Base-by-base conservation (phyloP, 2,113 vertebrate genomes). In the Hemicordylus capensis region DNA sequence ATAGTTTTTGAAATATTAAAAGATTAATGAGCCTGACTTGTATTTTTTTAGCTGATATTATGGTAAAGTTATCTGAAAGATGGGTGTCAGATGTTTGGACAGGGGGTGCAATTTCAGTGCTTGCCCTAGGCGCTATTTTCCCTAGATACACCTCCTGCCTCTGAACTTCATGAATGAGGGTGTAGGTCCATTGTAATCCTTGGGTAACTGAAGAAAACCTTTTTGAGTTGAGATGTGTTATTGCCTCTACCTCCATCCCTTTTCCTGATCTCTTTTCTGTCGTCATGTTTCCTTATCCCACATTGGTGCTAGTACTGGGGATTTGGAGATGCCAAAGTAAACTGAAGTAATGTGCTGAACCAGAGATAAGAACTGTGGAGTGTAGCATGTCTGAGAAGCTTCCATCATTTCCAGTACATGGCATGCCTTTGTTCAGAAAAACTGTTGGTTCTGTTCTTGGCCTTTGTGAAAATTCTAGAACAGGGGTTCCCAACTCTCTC, bases 321-420 rank as follows among this genome's bases (percentile, higher is more conserved):
- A 26, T 51, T 66, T 12, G 14, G 44, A 69, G 34, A 3, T 44
- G 54, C 61, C 31, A 48, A 48, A 75, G 1, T 28, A 59, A 61
- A 4, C 7, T 42, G 28, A 12, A 48, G 37, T 17, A 61, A 8
- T 26, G 6, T 48, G n/a, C 24, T 48, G 0, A 85, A 64, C 72
- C 90, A 77, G 82, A 86, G 88, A 39, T 87, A 84, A 93, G 37
- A 69, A 80, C 90, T 91, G 90, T 75, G 74, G 31, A 28, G 67
- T 1, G 0, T 59, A 3, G 2, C 63, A 51, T 89, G 87, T 91
- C 91, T 90, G 88, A 88, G 85, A 84, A 83, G 20, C 84, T 93
- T 90, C 77, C 87, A 69, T 37, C 63, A 39, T 80, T 80, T 87
- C 73, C 20, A 67, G 39, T 80, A 75, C 70, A 22, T 78, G 88